Evolutionary conservation across 2,888 invertebrate species (phyloP).

Genomic region (Drosophila algonquin): DNA sequence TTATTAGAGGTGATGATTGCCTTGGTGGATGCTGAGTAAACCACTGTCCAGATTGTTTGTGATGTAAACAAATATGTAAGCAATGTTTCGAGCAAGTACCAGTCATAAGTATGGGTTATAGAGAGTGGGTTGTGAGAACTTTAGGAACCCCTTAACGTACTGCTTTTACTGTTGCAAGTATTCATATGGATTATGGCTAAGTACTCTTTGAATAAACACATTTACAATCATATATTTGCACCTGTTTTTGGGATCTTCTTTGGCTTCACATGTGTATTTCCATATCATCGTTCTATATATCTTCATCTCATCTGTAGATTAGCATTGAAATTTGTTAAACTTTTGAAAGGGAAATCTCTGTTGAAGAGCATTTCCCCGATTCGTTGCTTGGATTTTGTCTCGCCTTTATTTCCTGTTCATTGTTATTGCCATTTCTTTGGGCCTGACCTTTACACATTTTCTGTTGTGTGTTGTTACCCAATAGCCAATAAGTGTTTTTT

Average conservation of each 20-base stretch:
- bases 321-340: background rate
- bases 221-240: background rate
- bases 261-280: background rate
- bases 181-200: background rate
- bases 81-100: background rate
- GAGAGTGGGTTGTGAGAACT: background rate
- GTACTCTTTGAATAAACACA: background rate
- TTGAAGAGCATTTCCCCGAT: slow-evolving; percentile 19
- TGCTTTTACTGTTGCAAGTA: background rate
- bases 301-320: background rate
- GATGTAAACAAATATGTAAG: background rate
- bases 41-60: background rate
- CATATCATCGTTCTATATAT: background rate
- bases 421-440: slow-evolving; percentile 59
- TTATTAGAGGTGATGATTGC: slow-evolving; percentile 39
- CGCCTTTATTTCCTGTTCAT: slow-evolving; percentile 30
- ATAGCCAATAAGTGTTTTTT: slow-evolving; percentile 46
- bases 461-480: slow-evolving; percentile 63
- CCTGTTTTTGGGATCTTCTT: background rate
- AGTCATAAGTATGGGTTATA: background rate
- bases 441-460: slow-evolving; percentile 74
- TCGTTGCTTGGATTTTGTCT: slow-evolving; percentile 8
- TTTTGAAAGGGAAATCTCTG: background rate
- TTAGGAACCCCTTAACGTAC: too few relatives aligned
- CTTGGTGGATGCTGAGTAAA: slow-evolving; percentile 12